Conservation (phyloP, 2,888 invertebrate genomes). For the Sesia apiformis region DNA sequence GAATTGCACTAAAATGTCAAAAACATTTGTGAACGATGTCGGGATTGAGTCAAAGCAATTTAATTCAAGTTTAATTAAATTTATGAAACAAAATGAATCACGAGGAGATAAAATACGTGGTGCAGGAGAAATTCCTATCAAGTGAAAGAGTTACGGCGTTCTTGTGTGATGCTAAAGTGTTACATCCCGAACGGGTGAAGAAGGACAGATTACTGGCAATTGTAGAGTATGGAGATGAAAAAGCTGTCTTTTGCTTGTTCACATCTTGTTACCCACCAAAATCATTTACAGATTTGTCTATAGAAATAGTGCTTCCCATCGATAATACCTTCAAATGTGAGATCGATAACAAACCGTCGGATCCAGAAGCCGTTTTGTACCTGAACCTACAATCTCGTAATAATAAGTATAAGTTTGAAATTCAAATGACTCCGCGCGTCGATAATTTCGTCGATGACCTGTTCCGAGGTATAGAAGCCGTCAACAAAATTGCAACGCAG, state of each 20-base stretch:
- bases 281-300: slow-evolving; percentile 83
- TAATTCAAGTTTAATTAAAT: slow-evolving; percentile 11
- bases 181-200: slow-evolving; percentile 63
- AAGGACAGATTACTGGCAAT: slow-evolving; percentile 62
- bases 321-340: slow-evolving; percentile 86
- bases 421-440: slow-evolving; percentile 74
- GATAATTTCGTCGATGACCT: slow-evolving; percentile 84
- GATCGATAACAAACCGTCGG: slow-evolving; percentile 77
- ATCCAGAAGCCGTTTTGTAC: slow-evolving; percentile 64
- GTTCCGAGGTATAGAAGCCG: slow-evolving; percentile 82
- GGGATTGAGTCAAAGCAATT: slow-evolving; percentile 12
- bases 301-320: slow-evolving; percentile 87
- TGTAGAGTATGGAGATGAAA: slow-evolving; percentile 67
- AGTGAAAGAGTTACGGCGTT: slow-evolving; percentile 65
- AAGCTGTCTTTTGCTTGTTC: slow-evolving; percentile 66
- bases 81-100: slow-evolving; percentile 55
- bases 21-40: slow-evolving; percentile 9
- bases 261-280: slow-evolving; percentile 78
- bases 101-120: slow-evolving; percentile 61
- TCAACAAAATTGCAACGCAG: slow-evolving; percentile 52
- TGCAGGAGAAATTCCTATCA: slow-evolving; percentile 65
- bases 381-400: slow-evolving; percentile 62
- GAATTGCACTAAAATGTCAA: slow-evolving; percentile 1
- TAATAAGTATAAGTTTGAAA: slow-evolving; percentile 66
- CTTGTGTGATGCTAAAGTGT: slow-evolving; percentile 59